phyloP scores from a whole-genome alignment of 2,888 invertebrate species.

The Matsumyia berberina region DNA sequence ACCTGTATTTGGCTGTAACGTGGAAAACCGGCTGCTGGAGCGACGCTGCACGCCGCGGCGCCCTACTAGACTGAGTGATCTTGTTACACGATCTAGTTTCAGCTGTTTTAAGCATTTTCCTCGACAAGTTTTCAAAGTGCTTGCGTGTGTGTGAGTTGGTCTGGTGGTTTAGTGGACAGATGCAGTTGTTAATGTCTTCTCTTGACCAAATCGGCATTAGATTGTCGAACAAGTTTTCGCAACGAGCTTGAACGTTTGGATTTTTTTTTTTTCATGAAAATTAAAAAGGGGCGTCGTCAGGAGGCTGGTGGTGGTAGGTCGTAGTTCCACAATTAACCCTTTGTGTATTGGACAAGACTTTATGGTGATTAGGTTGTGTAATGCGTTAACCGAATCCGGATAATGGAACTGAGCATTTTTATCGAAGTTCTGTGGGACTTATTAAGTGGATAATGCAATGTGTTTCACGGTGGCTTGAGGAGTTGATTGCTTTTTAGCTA shows the following conservation, averaged over 20 bases:
- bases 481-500: background rate
- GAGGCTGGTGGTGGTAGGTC: constrained; percentile 1
- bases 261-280: constrained; percentile 22
- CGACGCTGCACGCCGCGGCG: background rate
- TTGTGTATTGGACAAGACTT: constrained; percentile 27
- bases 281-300: constrained; percentile 34
- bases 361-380: constrained; percentile 21
- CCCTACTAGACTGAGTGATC: constrained; percentile 59
- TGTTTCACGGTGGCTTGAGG: background rate
- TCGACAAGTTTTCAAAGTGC: constrained; percentile 4
- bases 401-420: constrained; percentile 2
- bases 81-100: constrained; percentile 72
- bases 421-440: background rate
- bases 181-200: constrained; percentile 40
- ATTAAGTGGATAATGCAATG: constrained; percentile 1
- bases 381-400: constrained; percentile 8
- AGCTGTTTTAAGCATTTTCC: constrained; percentile 38
- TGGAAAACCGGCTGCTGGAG: constrained; percentile 58
- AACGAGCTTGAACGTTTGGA: constrained; percentile 1
- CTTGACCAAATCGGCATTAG: constrained; percentile 34
- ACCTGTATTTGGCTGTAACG: constrained; percentile 45
- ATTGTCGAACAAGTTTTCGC: constrained; percentile 37
- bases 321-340: constrained; percentile 45
- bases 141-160: background rate
- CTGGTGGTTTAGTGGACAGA: constrained; percentile 7